Conservation (phyloP, 2,113 vertebrate genomes). For the Ptilonorhynchus violaceus region DNA sequence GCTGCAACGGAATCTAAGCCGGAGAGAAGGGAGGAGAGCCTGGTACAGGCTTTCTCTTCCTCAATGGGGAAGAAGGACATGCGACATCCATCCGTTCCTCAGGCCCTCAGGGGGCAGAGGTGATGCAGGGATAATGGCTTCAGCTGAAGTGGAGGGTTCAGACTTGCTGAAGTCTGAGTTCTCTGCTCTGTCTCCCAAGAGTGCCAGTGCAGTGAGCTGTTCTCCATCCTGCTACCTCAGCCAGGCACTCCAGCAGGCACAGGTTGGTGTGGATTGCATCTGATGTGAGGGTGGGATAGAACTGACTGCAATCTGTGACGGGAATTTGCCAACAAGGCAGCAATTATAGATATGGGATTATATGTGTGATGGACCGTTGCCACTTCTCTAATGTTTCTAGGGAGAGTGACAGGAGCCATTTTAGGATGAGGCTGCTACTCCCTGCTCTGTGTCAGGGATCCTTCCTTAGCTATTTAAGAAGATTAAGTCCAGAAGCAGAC, state of each 20-base stretch:
- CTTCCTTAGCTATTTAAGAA: not conserved
- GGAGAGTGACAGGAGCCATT: not conserved
- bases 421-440: not conserved
- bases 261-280: slow-evolving; percentile 26
- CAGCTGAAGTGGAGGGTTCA: not conserved
- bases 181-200: not conserved
- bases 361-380: not conserved
- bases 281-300: slow-evolving; percentile 41
- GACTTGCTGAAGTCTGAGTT: not conserved
- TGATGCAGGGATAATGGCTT: not conserved
- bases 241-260: not conserved
- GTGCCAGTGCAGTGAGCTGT: not conserved
- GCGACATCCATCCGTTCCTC: not conserved
- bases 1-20: not conserved
- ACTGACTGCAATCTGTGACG: not conserved
- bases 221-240: not conserved
- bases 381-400: not conserved
- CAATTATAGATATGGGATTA: slow-evolving; percentile 10
- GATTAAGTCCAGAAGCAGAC: not conserved
- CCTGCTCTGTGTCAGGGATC: not conserved
- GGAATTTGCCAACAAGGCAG: slow-evolving; percentile 37
- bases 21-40: not conserved
- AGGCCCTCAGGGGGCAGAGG: not conserved
- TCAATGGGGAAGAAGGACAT: not conserved
- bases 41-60: not conserved